Conservation (phyloP, 1,140 invertebrate genomes). For the Trichoplusia ni region DNA sequence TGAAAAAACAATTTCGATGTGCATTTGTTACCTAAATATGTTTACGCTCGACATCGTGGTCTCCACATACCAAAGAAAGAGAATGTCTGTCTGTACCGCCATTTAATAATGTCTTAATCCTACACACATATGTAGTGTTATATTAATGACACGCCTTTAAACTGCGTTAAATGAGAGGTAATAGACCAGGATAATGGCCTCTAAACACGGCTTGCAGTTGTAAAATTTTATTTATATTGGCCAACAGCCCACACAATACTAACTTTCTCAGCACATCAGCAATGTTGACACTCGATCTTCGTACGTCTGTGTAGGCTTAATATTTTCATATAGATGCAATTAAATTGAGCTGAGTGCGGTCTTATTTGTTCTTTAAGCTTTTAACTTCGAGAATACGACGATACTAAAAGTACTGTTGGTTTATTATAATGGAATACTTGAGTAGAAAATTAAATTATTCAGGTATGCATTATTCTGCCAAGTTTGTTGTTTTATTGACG, state of each 20-base stretch:
- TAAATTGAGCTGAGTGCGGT: too few species aligned
- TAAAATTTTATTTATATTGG: slow-evolving; percentile 28
- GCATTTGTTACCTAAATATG: too few species aligned
- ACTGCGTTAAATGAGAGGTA: slow-evolving; percentile 21
- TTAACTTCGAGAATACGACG: too few species aligned
- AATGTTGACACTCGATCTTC: neutral
- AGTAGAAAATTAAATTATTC: too few species aligned
- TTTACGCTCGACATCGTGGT: too few species aligned
- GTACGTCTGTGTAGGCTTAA: neutral
- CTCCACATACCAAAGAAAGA: too few species aligned
- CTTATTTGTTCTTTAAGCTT: too few species aligned
- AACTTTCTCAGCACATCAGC: slow-evolving; percentile 13
- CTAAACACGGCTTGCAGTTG: slow-evolving; percentile 22
- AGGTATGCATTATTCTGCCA: too few species aligned
- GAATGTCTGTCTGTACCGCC: neutral
- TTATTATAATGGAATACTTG: too few species aligned
- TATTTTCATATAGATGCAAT: neutral
- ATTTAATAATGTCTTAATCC: neutral
- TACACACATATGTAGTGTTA: neutral
- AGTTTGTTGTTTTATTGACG: too few species aligned
- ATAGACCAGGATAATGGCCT: slow-evolving; percentile 10
- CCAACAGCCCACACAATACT: slow-evolving; percentile 17
- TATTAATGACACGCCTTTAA: slow-evolving; percentile 24
- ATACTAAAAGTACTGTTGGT: too few species aligned
- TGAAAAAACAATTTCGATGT: too few species aligned